Evolutionary conservation across 2,797 vertebrate species (phyloP).

Genomic region (Cercopithecus neglectus): DNA sequence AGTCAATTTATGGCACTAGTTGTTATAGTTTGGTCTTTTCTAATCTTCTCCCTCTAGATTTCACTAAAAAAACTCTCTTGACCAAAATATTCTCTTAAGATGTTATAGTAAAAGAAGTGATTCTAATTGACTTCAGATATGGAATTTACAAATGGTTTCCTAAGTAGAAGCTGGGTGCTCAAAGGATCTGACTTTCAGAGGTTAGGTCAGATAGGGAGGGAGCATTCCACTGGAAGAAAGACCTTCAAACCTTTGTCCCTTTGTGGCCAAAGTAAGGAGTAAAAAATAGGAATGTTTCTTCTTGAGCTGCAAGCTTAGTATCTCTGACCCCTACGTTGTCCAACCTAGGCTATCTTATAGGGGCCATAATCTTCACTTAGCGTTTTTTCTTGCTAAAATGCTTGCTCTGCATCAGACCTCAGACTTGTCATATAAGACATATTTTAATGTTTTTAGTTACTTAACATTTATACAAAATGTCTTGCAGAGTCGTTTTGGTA

Average conservation of each 20-base stretch:
- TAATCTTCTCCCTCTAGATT: conserved; percentile 11
- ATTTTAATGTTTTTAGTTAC: conserved; percentile 48
- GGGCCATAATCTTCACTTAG: neutral
- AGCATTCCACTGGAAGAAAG: neutral
- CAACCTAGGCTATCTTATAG: neutral
- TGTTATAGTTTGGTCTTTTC: conserved; percentile 31
- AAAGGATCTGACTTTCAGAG: neutral
- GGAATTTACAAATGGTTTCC: conserved; percentile 48
- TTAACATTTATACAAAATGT: conserved; percentile 54
- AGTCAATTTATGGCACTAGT: neutral
- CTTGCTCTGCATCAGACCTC: neutral
- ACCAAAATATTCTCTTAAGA: conserved; percentile 43
- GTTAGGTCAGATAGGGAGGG: neutral
- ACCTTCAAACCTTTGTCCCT: conserved; percentile 16
- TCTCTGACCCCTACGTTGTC: neutral
- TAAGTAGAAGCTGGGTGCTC: neutral
- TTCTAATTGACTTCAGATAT: conserved; percentile 27
- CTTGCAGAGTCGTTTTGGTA: conserved; percentile 1
- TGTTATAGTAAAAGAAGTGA: conserved; percentile 35
- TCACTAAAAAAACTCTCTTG: conserved; percentile 48
- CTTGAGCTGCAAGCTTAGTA: neutral
- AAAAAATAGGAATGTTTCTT: conserved; percentile 30
- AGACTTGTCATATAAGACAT: neutral
- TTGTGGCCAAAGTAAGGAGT: neutral
- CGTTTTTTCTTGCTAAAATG: conserved; percentile 18